Evolutionary conservation across 2,888 invertebrate genomes (phyloP).

Genomic region (Eupithecia vulgata): DNA sequence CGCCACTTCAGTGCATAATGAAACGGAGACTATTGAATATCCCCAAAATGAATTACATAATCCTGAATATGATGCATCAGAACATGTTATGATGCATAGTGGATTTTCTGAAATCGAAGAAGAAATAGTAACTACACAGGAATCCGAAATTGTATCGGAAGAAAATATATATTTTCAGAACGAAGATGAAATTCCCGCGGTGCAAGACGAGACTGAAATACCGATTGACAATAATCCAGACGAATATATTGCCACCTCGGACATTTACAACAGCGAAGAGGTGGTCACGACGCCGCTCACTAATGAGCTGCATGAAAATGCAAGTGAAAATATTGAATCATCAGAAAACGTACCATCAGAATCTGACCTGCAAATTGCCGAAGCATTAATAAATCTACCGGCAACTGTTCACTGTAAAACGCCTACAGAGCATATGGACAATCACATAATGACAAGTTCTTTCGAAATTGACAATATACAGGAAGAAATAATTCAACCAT

Average conservation of each 20-base stretch:
- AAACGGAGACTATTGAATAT: constrained; percentile 9
- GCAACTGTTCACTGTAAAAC: constrained; percentile 69
- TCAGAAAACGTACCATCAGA: constrained; percentile 69
- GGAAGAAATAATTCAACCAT: constrained; percentile 49
- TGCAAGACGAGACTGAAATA: constrained; percentile 53
- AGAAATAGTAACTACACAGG: constrained; percentile 34
- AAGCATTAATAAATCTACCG: constrained; percentile 77
- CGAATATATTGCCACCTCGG: constrained; percentile 45
- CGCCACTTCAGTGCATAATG: constrained; percentile 9
- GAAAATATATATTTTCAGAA: constrained; percentile 40
- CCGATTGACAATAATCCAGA: constrained; percentile 44
- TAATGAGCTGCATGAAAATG: constrained; percentile 15
- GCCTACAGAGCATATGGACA: constrained; percentile 51
- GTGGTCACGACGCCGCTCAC: constrained; percentile 29
- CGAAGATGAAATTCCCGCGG: constrained; percentile 48
- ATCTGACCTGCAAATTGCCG: constrained; percentile 80
- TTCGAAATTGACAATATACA: constrained; percentile 39
- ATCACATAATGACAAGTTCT: constrained; percentile 40
- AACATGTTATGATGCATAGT: constrained; percentile 32
- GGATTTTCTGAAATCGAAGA: constrained; percentile 36
- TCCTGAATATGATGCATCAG: constrained; percentile 21
- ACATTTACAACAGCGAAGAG: constrained; percentile 39
- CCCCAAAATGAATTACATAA: constrained; percentile 25
- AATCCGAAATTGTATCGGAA: constrained; percentile 30
- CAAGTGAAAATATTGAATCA: constrained; percentile 21